Conservation (phyloP, 2,797 vertebrate genomes). For the Sebastes steindachneri region DNA sequence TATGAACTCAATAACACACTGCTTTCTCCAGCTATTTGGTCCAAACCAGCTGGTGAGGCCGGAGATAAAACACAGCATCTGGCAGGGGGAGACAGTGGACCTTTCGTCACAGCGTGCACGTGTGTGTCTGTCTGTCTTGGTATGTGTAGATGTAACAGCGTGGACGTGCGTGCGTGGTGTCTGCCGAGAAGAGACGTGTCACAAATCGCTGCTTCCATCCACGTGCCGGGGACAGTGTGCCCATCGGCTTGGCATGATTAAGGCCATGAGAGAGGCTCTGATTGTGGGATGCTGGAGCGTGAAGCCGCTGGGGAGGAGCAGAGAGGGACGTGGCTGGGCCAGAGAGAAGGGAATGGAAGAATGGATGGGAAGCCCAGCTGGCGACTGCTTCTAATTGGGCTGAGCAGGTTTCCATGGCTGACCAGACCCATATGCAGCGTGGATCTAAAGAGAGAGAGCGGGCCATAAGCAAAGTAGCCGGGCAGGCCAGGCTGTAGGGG, state of each 20-base stretch:
- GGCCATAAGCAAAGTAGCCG: conserved; percentile 61
- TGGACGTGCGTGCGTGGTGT: conserved; percentile 16
- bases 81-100: conserved; percentile 34
- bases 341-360: conserved; percentile 48
- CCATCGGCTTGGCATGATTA: conserved; percentile 72
- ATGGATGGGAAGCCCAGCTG: conserved; percentile 78
- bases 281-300: conserved; percentile 72
- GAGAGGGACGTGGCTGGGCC: conserved; percentile 52
- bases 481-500: conserved; percentile 48
- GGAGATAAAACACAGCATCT: conserved; percentile 68
- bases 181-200: conserved; percentile 47
- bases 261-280: conserved; percentile 65
- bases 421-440: conserved; percentile 77
- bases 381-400: conserved; percentile 81
- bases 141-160: conserved; percentile 31
- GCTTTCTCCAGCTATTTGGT: conserved; percentile 46
- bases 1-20: conserved; percentile 35
- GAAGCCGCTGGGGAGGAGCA: conserved; percentile 61
- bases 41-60: conserved; percentile 57
- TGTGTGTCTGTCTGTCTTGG: conserved; percentile 20
- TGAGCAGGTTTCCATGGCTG: conserved; percentile 80
- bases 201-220: conserved; percentile 62
- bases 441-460: conserved; percentile 57
- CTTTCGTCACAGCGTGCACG: neutral
- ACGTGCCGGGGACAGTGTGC: conserved; percentile 51